These are phyloP conservation scores for Elaphurus davidianus DNA, from an alignment of 2,113 vertebrate species.

Conservation along the genomic window DNA sequence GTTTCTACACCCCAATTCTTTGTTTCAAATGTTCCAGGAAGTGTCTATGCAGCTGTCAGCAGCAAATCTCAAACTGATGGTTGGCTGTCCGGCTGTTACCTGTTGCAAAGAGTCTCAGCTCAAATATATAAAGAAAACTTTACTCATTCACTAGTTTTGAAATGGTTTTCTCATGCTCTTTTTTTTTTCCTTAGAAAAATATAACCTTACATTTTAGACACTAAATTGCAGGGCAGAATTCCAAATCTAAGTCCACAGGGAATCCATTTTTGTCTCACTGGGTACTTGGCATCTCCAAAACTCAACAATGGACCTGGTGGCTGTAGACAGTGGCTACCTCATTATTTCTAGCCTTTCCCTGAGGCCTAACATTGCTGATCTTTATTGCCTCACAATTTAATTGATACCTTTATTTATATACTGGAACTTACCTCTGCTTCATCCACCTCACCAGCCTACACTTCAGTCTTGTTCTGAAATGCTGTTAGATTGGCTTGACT, in stretches of 20 bases:
- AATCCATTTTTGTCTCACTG: background rate
- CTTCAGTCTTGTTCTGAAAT: background rate
- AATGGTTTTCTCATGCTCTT: background rate
- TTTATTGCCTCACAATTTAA: background rate
- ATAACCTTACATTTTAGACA: background rate
- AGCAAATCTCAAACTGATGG: background rate
- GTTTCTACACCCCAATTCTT: background rate
- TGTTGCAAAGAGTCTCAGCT: background rate
- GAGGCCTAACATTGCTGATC: background rate
- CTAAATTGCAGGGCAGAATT: background rate
- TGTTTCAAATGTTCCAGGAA: background rate
- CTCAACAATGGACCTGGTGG: background rate
- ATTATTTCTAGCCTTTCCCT: background rate
- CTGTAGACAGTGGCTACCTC: background rate
- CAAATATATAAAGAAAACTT: background rate
- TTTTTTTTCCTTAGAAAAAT: background rate
- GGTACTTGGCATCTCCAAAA: background rate
- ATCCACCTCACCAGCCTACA: background rate
- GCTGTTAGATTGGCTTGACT: background rate
- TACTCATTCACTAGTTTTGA: background rate
- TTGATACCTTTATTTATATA: background rate
- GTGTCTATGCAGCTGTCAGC: background rate
- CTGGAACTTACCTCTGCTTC: background rate
- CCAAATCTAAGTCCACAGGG: background rate
- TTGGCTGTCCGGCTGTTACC: background rate